phyloP scores from a whole-genome alignment of 1,140 invertebrate species.

The Hylaeus anthracinus region DNA sequence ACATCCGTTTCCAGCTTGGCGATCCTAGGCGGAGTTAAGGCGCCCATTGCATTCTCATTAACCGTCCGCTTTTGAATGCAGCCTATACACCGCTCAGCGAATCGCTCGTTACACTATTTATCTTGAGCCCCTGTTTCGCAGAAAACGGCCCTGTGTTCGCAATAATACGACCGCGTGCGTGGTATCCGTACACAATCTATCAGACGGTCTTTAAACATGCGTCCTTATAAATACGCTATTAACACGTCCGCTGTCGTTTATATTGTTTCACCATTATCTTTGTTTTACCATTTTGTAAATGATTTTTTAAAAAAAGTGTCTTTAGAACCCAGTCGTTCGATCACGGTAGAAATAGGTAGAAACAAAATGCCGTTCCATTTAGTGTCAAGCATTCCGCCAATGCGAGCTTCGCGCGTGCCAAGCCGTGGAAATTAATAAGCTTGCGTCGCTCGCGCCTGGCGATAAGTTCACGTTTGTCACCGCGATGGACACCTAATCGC shows the following conservation, averaged over 20 bases:
- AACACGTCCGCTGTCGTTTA: background rate
- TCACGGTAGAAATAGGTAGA: too few relatives aligned
- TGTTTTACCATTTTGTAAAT: too few relatives aligned
- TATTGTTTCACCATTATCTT: too few relatives aligned
- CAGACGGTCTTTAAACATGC: background rate
- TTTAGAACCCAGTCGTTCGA: too few relatives aligned
- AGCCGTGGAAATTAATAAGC: background rate
- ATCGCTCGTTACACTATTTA: constrained; percentile 59
- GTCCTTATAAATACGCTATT: constrained; percentile 47
- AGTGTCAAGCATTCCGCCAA: too few relatives aligned
- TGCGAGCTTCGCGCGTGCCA: too few relatives aligned
- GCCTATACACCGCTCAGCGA: constrained; percentile 25
- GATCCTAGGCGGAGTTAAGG: constrained; percentile 62
- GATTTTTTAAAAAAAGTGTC: too few relatives aligned
- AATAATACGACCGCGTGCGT: constrained; percentile 17
- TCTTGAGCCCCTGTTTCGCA: constrained; percentile 56
- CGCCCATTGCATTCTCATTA: constrained; percentile 71
- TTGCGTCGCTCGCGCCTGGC: background rate
- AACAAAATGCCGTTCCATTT: too few relatives aligned
- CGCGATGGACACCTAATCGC: background rate
- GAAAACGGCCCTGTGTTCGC: constrained; percentile 43
- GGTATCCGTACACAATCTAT: constrained; percentile 28
- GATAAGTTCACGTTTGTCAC: constrained; percentile 2
- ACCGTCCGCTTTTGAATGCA: constrained; percentile 64
- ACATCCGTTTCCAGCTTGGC: constrained; percentile 66